Conservation (phyloP, 1,140 invertebrate genomes). For the Ostrea edulis region DNA sequence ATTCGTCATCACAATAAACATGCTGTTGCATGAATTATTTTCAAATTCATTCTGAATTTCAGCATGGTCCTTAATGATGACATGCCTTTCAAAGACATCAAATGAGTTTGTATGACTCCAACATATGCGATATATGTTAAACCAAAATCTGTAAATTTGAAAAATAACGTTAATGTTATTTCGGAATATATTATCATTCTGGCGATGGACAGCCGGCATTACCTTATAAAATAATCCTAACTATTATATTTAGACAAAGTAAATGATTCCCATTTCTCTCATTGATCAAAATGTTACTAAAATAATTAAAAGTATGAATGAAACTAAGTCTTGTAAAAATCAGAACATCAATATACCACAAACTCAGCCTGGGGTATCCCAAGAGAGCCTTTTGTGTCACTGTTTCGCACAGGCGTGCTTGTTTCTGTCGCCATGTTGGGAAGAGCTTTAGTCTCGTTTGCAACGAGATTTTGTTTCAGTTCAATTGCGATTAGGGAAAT, state of each 20-base stretch:
- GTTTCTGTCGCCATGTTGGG: constrained; percentile 68
- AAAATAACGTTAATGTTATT: too few relatives aligned
- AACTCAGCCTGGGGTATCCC: constrained; percentile 72
- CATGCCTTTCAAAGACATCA: neutral
- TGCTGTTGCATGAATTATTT: neutral
- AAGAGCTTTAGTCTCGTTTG: neutral
- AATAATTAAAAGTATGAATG: neutral
- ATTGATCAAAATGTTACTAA: too few relatives aligned
- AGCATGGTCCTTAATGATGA: neutral
- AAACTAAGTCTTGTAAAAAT: neutral
- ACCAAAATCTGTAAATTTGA: too few relatives aligned
- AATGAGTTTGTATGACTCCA: too few relatives aligned
- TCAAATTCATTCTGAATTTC: too few relatives aligned
- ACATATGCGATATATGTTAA: too few relatives aligned
- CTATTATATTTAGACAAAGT: too few relatives aligned
- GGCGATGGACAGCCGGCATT: too few relatives aligned
- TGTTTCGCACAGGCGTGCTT: constrained; percentile 54
- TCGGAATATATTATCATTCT: too few relatives aligned
- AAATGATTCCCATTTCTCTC: too few relatives aligned
- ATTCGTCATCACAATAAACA: neutral
- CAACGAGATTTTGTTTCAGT: neutral
- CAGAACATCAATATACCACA: constrained; percentile 61
- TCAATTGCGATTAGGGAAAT: too few relatives aligned
- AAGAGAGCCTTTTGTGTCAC: constrained; percentile 45
- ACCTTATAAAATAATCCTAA: too few relatives aligned